phyloP scores from a whole-genome alignment of 2,113 vertebrate species.

The Nothoprocta pentlandii region DNA sequence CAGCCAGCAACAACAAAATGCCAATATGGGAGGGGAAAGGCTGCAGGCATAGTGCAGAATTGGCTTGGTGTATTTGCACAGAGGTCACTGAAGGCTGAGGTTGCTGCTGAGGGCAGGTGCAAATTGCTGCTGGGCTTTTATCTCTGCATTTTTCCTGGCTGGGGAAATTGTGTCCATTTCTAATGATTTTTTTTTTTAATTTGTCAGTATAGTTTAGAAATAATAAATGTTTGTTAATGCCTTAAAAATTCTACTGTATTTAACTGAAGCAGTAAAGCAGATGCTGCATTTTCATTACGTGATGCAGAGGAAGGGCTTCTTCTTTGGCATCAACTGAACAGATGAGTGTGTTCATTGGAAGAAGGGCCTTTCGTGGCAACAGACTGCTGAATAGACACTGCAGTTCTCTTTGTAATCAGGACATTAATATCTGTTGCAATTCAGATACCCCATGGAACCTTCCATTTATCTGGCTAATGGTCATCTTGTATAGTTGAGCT shows the following conservation, averaged over 20 bases:
- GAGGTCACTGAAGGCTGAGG: conserved; percentile 33
- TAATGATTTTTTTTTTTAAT: neutral
- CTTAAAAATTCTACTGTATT: neutral
- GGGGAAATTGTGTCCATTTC: neutral
- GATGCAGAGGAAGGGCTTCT: neutral
- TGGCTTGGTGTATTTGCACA: conserved; percentile 8
- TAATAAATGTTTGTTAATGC: neutral
- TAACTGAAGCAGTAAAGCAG: neutral
- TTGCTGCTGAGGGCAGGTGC: conserved; percentile 23
- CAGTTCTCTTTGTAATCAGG: neutral
- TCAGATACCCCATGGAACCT: neutral
- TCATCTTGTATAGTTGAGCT: neutral
- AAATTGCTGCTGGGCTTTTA: conserved; percentile 38
- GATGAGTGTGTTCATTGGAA: neutral
- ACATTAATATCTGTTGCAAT: neutral
- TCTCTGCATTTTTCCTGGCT: neutral
- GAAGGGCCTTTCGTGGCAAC: neutral
- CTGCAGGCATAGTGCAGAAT: conserved; percentile 4
- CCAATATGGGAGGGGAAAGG: neutral
- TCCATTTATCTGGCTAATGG: neutral
- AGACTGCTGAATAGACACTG: neutral
- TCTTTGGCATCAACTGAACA: neutral
- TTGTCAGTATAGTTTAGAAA: neutral
- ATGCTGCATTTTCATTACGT: neutral
- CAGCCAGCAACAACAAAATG: neutral